Evolutionary conservation across 2,113 vertebrate species (phyloP).

Genomic region (Emydura subglobosa): DNA sequence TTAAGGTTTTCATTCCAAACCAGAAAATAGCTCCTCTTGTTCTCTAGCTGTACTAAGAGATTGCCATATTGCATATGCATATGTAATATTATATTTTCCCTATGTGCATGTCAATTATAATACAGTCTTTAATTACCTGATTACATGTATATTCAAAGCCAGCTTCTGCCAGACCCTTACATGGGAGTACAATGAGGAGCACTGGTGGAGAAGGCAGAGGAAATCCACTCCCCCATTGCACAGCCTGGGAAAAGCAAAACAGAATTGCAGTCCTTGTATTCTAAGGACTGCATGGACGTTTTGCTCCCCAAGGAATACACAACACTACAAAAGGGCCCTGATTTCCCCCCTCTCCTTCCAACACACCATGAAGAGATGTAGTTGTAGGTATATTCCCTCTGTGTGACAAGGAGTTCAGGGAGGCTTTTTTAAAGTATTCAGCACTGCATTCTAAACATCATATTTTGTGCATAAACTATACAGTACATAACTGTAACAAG

Average conservation of each 20-base stretch:
- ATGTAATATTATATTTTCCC: background rate
- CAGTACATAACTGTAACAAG: too few relatives aligned
- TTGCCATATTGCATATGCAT: background rate
- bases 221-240: background rate
- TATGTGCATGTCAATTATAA: background rate
- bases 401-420: background rate
- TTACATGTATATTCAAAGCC: background rate
- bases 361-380: conserved; percentile 8
- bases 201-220: background rate
- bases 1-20: background rate
- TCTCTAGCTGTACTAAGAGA: background rate
- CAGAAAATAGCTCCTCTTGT: background rate
- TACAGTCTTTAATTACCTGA: background rate
- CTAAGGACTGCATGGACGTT: background rate
- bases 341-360: background rate
- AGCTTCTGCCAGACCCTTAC: background rate
- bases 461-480: too few relatives aligned
- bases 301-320: background rate
- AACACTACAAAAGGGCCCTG: background rate
- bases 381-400: background rate
- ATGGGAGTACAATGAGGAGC: background rate
- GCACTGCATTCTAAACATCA: too few relatives aligned
- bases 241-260: background rate
- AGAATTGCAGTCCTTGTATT: background rate
- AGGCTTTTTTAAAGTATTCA: background rate